Evolutionary conservation across 2,797 vertebrate genomes (phyloP).

Genomic region (Cyclura pinguis): DNA sequence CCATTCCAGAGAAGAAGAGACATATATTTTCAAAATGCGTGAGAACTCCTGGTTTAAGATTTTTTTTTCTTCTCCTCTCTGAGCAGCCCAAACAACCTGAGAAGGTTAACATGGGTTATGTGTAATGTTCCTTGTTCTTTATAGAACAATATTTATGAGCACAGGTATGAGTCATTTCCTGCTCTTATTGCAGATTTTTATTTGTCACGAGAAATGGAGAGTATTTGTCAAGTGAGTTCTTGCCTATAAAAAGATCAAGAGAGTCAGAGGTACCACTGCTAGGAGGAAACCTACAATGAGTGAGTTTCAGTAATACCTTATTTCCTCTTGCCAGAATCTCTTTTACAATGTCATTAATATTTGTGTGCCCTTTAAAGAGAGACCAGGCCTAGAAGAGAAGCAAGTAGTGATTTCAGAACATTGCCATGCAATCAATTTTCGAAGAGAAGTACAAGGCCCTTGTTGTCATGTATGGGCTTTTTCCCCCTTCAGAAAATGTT

Average conservation of each 20-base stretch:
- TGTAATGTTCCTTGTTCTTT: slow-evolving; percentile 28
- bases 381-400: background rate
- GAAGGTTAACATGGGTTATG: background rate
- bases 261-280: background rate
- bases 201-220: slow-evolving; percentile 18
- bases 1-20: background rate
- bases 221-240: slow-evolving; percentile 10
- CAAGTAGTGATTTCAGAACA: background rate
- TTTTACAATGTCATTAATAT: slow-evolving; percentile 24
- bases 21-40: background rate
- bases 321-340: slow-evolving; percentile 1
- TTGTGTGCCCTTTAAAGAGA: background rate
- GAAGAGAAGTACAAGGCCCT: background rate
- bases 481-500: background rate
- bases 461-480: background rate
- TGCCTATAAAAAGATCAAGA: slow-evolving; percentile 26
- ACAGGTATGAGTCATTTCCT: background rate
- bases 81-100: background rate
- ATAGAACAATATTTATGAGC: slow-evolving; percentile 23
- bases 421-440: background rate
- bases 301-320: background rate
- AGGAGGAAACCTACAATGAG: background rate
- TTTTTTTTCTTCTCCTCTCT: background rate
- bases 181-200: slow-evolving; percentile 16
- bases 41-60: background rate